Conservation (phyloP, 2,888 invertebrate genomes). For the Iselma pallidipennis region DNA sequence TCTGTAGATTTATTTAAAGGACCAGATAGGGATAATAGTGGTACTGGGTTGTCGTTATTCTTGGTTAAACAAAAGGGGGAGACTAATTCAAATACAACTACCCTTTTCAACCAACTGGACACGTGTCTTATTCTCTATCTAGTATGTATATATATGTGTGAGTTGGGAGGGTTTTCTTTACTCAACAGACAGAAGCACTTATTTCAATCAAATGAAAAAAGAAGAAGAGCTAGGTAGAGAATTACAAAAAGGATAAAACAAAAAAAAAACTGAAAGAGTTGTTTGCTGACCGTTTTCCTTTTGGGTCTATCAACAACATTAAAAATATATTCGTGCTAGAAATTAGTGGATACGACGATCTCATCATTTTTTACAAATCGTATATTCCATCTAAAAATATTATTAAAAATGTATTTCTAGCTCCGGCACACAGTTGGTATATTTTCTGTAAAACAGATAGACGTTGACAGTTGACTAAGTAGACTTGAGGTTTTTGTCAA, state of each 20-base stretch:
- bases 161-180: background rate
- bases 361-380: too few relatives aligned
- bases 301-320: too few relatives aligned
- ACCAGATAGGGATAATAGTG: background rate
- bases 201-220: constrained; percentile 16
- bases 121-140: constrained; percentile 14
- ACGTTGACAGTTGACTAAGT: too few relatives aligned
- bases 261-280: background rate
- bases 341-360: too few relatives aligned
- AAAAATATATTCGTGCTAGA: too few relatives aligned
- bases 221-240: constrained; percentile 1
- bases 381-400: too few relatives aligned
- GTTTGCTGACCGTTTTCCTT: background rate
- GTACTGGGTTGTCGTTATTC: background rate
- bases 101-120: constrained; percentile 25
- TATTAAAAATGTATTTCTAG: too few relatives aligned
- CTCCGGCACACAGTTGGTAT: too few relatives aligned
- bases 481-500: too few relatives aligned
- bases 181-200: constrained; percentile 13
- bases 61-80: constrained; percentile 20
- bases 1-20: background rate
- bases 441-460: too few relatives aligned
- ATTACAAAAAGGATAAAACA: too few relatives aligned
- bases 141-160: background rate
- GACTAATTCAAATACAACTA: constrained; percentile 17